These are phyloP conservation scores for Latrodectus elegans DNA, from an alignment of 2,888 invertebrate genomes.

Conservation along the genomic window DNA sequence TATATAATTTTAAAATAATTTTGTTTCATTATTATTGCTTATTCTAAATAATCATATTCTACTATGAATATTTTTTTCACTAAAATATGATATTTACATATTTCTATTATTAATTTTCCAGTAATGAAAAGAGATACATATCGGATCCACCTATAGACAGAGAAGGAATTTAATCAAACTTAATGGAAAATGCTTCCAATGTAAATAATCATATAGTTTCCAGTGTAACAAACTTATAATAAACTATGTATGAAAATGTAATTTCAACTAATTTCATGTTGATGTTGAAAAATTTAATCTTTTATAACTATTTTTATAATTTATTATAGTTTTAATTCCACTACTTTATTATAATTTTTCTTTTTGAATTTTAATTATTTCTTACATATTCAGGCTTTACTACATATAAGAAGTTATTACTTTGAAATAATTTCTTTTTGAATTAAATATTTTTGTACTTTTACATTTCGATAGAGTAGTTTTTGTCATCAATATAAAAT, in stretches of 20 bases:
- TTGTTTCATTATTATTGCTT: not conserved
- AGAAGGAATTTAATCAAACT: constrained; percentile 39
- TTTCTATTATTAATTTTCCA: not conserved
- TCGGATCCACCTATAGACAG: constrained; percentile 45
- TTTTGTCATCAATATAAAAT: no score
- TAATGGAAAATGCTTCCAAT: not conserved
- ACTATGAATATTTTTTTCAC: not conserved
- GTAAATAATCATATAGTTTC: not conserved
- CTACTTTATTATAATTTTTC: no score
- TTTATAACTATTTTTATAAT: not conserved
- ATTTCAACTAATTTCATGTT: not conserved
- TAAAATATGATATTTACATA: not conserved
- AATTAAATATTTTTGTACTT: no score
- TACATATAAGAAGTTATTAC: no score
- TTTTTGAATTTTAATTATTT: no score
- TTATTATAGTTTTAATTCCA: not conserved
- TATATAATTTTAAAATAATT: not conserved
- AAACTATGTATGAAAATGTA: not conserved
- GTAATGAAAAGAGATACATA: constrained; percentile 49
- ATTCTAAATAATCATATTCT: not conserved
- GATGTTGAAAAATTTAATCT: not conserved
- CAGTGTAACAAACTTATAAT: not conserved
- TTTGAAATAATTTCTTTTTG: no score
- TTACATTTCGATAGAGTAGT: no score
- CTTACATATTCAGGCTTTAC: no score